Evolutionary conservation across 2,888 invertebrate species (phyloP).

Genomic region (Endomychus coccineus): DNA sequence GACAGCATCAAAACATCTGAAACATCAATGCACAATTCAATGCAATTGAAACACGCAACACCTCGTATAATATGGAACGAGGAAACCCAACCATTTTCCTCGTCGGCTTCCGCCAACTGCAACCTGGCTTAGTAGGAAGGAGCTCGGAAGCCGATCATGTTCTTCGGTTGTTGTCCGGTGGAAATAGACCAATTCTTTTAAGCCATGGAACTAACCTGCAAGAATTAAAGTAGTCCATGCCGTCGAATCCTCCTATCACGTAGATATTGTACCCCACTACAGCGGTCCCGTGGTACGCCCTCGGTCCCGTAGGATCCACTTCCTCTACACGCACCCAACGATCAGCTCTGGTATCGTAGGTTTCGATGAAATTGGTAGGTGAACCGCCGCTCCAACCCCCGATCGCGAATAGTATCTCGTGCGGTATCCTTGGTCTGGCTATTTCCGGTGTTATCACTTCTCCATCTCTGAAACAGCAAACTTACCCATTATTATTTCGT

Average conservation of each 20-base stretch:
- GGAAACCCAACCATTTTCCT: too few relatives aligned
- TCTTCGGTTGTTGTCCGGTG: too few relatives aligned
- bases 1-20: constrained; percentile 75
- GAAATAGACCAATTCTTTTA: too few relatives aligned
- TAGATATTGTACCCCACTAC: constrained; percentile 79
- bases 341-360: constrained; percentile 83
- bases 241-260: constrained; percentile 89
- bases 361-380: constrained; percentile 73
- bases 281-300: constrained; percentile 91
- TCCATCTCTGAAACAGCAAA: constrained; percentile 59
- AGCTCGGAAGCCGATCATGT: too few relatives aligned
- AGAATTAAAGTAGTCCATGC: constrained; percentile 74
- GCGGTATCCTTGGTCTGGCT: constrained; percentile 76
- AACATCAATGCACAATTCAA: not conserved
- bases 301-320: constrained; percentile 73
- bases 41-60: too few relatives aligned
- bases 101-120: too few relatives aligned
- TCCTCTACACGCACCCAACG: constrained; percentile 79
- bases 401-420: constrained; percentile 80
- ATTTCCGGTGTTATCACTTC: constrained; percentile 79
- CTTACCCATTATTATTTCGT: too few relatives aligned
- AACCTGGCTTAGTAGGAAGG: too few relatives aligned
- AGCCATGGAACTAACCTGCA: constrained; percentile 47
- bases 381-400: constrained; percentile 74
- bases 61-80: too few relatives aligned